Evolutionary conservation across 2,113 vertebrate genomes (phyloP).

Genomic region (Microtus pennsylvanicus): DNA sequence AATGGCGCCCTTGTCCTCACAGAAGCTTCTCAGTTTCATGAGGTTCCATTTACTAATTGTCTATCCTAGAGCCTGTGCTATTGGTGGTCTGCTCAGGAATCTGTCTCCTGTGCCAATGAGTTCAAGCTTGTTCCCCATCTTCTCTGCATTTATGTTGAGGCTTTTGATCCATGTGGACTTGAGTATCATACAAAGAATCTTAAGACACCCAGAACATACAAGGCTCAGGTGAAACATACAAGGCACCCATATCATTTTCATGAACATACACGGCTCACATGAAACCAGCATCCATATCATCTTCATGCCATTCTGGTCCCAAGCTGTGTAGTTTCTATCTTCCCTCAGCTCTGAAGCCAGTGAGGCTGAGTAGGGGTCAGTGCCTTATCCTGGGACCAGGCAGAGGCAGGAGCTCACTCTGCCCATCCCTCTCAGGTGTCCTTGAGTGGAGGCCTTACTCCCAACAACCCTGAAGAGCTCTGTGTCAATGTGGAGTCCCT

Average conservation of each 20-base stretch:
- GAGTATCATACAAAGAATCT: background rate
- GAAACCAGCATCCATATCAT: background rate
- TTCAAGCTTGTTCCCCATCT: background rate
- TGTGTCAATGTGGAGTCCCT: slow-evolving; percentile 71
- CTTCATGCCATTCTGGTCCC: background rate
- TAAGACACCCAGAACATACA: background rate
- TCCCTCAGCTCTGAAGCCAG: background rate
- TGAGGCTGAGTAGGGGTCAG: background rate
- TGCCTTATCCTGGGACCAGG: background rate
- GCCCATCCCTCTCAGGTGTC: slow-evolving; percentile 56
- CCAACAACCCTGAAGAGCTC: slow-evolving; percentile 56
- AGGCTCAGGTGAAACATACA: background rate
- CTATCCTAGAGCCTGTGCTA: background rate
- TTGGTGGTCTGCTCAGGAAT: background rate
- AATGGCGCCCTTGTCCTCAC: background rate
- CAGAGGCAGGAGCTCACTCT: background rate
- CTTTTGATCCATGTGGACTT: background rate
- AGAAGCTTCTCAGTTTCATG: background rate
- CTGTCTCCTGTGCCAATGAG: background rate
- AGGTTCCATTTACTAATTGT: background rate
- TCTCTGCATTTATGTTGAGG: background rate
- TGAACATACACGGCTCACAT: background rate
- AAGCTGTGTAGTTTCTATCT: background rate
- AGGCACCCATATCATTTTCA: background rate
- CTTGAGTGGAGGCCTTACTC: slow-evolving; percentile 61